Percentiles rank a stretch among this genome's conserved stretches.
These are phyloP conservation scores for Macroteleia sp. DNA, from an alignment of 2,888 invertebrate genomes.

Conservation along the genomic window DNA sequence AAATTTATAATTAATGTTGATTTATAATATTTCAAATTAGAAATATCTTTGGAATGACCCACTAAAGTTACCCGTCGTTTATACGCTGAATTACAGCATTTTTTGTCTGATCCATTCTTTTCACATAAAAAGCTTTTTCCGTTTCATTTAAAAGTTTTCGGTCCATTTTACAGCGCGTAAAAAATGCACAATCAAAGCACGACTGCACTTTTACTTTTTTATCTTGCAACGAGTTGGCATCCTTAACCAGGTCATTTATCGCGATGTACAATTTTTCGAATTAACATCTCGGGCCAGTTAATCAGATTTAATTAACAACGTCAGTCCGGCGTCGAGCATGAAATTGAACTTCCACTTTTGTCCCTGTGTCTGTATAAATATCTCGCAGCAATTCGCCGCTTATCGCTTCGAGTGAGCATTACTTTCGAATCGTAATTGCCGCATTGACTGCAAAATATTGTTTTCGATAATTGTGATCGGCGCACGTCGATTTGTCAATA, in stretches of 20 bases:
- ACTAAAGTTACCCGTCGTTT: too few species aligned
- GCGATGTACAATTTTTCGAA: conserved; percentile 5
- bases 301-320: conserved; percentile 22
- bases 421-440: conserved; percentile 37
- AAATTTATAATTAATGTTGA: too few species aligned
- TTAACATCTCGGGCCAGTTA: conserved; percentile 8
- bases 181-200: background rate
- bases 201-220: background rate
- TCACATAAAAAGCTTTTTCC: too few species aligned
- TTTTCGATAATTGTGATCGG: conserved; percentile 47
- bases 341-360: conserved; percentile 31
- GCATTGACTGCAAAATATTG: conserved; percentile 46
- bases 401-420: conserved; percentile 36
- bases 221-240: background rate
- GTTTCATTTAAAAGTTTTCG: too few species aligned
- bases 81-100: too few species aligned
- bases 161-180: too few species aligned
- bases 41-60: too few species aligned
- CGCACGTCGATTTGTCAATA: conserved; percentile 53
- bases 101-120: too few species aligned
- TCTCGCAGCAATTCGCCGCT: conserved; percentile 31
- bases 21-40: too few species aligned
- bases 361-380: conserved; percentile 15
- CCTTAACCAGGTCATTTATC: conserved; percentile 10
- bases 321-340: conserved; percentile 11